These are phyloP conservation scores for Hydrotaea diabolus DNA, from an alignment of 2,888 invertebrate species.

Conservation along the genomic window DNA sequence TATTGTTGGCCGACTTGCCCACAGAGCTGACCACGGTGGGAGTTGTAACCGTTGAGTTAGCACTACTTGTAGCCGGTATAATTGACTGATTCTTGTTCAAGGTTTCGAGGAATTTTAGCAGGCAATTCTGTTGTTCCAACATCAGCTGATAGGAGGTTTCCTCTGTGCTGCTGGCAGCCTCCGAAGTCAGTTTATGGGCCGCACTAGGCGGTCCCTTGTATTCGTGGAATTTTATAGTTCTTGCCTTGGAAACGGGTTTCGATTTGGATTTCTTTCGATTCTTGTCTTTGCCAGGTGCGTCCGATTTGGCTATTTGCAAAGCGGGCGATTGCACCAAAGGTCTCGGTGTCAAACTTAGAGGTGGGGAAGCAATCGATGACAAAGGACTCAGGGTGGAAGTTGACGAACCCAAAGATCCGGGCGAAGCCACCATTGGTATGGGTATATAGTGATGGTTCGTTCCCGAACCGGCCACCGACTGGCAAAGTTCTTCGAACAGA, in stretches of 20 bases:
- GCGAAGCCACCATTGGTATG: slow-evolving; percentile 82
- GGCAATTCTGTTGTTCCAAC: slow-evolving; percentile 93
- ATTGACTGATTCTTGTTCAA: slow-evolving; percentile 92
- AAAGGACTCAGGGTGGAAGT: slow-evolving; percentile 86
- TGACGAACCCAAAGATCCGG: slow-evolving; percentile 83
- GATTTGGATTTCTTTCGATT: slow-evolving; percentile 91
- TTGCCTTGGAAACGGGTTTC: slow-evolving; percentile 89
- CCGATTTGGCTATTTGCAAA: slow-evolving; percentile 81
- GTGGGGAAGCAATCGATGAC: slow-evolving; percentile 85
- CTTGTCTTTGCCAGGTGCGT: slow-evolving; percentile 88
- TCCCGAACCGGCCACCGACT: slow-evolving; percentile 82
- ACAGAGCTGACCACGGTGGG: slow-evolving; percentile 43
- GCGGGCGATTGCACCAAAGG: slow-evolving; percentile 82
- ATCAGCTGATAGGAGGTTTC: slow-evolving; percentile 95
- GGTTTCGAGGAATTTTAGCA: slow-evolving; percentile 91
- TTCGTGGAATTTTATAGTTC: slow-evolving; percentile 98
- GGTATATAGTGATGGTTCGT: slow-evolving; percentile 74
- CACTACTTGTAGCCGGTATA: slow-evolving; percentile 82
- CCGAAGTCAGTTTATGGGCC: slow-evolving; percentile 85
- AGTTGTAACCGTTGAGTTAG: slow-evolving; percentile 61
- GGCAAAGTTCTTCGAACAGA: slow-evolving; percentile 84
- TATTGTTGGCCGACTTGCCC: slow-evolving; percentile 63
- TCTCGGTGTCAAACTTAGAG: slow-evolving; percentile 82
- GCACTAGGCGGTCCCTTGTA: slow-evolving; percentile 94
- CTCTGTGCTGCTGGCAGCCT: slow-evolving; percentile 78